phyloP scores from a whole-genome alignment of 1,140 invertebrate genomes.

The Mactra quadrangularis region DNA sequence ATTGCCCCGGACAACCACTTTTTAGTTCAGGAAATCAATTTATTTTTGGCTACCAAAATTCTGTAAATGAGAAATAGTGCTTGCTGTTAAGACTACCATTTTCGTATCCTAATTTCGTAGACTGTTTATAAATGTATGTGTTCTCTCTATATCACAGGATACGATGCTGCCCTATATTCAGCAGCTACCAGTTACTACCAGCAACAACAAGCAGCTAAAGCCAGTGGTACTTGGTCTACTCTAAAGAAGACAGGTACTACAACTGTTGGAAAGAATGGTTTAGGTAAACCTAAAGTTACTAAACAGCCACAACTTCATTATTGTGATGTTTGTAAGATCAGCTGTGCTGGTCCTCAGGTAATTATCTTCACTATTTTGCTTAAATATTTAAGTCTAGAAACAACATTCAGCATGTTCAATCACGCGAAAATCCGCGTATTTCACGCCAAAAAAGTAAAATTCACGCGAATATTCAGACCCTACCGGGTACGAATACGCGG shows the following conservation, averaged over 20 bases:
- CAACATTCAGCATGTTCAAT: too few relatives aligned
- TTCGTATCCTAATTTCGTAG: too few relatives aligned
- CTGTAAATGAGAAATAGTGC: too few relatives aligned
- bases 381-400: too few relatives aligned
- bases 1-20: too few relatives aligned
- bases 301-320: slow-evolving; percentile 82
- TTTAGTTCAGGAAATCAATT: too few relatives aligned
- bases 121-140: slow-evolving; percentile 21
- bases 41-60: too few relatives aligned
- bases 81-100: too few relatives aligned
- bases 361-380: background rate
- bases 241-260: slow-evolving; percentile 85
- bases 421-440: too few relatives aligned
- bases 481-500: too few relatives aligned
- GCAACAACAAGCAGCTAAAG: slow-evolving; percentile 87
- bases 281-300: slow-evolving; percentile 83
- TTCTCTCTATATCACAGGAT: slow-evolving; percentile 85
- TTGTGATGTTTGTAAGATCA: slow-evolving; percentile 95
- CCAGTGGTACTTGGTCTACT: slow-evolving; percentile 87
- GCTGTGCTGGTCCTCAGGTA: slow-evolving; percentile 96
- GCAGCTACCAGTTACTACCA: slow-evolving; percentile 96
- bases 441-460: too few relatives aligned
- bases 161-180: slow-evolving; percentile 96
- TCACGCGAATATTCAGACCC: too few relatives aligned
- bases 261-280: slow-evolving; percentile 88